Evolutionary conservation across 2,797 vertebrate species (phyloP), one percentile per base, ranked within the genome.

Genomic region (Rhinogobio ventralis): DNA sequence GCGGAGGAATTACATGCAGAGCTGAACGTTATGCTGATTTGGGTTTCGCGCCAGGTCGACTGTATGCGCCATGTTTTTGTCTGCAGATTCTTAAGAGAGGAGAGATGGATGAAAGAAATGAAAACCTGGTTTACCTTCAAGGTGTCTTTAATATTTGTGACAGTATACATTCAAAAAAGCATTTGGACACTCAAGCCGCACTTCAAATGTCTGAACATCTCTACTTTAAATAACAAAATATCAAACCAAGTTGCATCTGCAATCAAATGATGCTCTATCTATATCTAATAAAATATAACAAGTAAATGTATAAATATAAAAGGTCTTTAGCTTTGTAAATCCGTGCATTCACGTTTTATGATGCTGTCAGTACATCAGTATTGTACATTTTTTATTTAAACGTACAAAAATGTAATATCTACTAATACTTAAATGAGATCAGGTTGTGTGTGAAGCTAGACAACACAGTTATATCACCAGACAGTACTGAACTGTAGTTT

Each of bases 21-120:
- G 60, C 62, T 83, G 30, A 76, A 66, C 8, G 7, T 42, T 67
- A 45, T 75, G 73, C 62, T 19, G 45, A 72, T 81, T 69, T 55
- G 79, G 17, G 13, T 74, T 36, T 81, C 15, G 36, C 36, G 36
- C 8, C 69, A 33, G 51, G 69, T 25, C 0, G 10, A 42, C 9
- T 82, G 25, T 62, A 11, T 46, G 39, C n/a, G 68, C 13, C 7
- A 19, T 68, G 45, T 83, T 75, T 75, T 76, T 76, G 23, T 75
- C 23, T 42, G 30, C 23, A 51, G 45, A 67, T 68, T 33, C 23
- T 36, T 42, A 9, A 72, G 11, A 39, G 60, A 68, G 57, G 19
- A 60, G 51, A 36, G 20, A 10, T 72, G 10, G 15, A 28, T 73
- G 28, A 57, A 64, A 53, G 25, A 6, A 28, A 33, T 19, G 68